Evolutionary conservation across 1,140 invertebrate genomes (phyloP).

Genomic region (Leucophenga varia): DNA sequence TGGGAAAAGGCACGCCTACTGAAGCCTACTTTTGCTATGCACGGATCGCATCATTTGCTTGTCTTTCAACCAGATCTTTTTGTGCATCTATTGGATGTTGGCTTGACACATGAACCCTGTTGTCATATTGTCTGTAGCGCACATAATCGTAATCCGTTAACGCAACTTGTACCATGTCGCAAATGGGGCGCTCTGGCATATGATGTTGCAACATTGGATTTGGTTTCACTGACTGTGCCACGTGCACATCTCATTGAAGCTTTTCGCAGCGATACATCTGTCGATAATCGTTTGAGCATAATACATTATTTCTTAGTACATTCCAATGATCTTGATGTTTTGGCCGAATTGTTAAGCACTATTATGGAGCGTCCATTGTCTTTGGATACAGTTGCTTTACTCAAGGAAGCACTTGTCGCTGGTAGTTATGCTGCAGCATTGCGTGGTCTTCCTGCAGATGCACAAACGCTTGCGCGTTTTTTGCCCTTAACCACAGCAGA

Average conservation of each 20-base stretch:
- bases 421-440: slow-evolving; percentile 71
- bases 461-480: slow-evolving; percentile 65
- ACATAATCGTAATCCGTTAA: slow-evolving; percentile 61
- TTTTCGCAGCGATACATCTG: slow-evolving; percentile 65
- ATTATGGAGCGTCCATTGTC: slow-evolving; percentile 50
- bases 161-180: slow-evolving; percentile 65
- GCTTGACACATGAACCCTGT: slow-evolving; percentile 74
- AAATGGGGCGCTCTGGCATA: slow-evolving; percentile 62
- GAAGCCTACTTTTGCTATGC: slow-evolving; percentile 72
- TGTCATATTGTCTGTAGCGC: slow-evolving; percentile 73
- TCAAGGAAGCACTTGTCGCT: slow-evolving; percentile 78
- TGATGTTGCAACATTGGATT: slow-evolving; percentile 69
- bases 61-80: slow-evolving; percentile 77
- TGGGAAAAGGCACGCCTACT: slow-evolving; percentile 73
- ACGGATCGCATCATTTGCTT: slow-evolving; percentile 73
- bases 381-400: slow-evolving; percentile 57
- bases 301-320: slow-evolving; percentile 79
- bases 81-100: slow-evolving; percentile 78
- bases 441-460: slow-evolving; percentile 70
- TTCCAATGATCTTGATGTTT: slow-evolving; percentile 68
- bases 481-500: slow-evolving; percentile 70
- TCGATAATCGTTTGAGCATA: slow-evolving; percentile 72
- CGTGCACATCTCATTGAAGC: slow-evolving; percentile 66
- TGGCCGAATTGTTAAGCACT: slow-evolving; percentile 60
- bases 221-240: slow-evolving; percentile 66